Evolutionary conservation across 2,113 vertebrate genomes (phyloP), one percentile per base, ranked within the genome.

Genomic region (Syngnathus scovelli): DNA sequence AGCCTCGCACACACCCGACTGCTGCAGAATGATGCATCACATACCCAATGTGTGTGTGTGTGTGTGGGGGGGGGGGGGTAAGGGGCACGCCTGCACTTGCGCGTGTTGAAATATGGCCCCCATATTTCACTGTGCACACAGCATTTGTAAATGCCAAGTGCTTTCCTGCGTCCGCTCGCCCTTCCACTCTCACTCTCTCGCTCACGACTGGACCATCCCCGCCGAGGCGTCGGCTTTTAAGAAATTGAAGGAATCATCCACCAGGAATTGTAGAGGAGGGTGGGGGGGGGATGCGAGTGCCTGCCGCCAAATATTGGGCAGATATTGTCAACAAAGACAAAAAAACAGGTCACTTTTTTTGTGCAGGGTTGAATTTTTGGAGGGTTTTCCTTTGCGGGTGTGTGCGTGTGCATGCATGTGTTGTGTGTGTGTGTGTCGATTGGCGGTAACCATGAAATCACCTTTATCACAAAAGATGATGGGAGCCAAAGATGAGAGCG

Each of bases 171-270:
- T 75, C 70, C 52, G 54, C 69, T 54, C 66, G 69, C 52, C 52
- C 55, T 27, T 55, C 69, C 61, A 56, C 70, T 49, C 66, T 70
- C 48, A 3, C 48, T 51, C 19, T 0, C 19, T 51, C 48, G 3
- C 63, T 43, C 21, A 13, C 64, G 62, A 85, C 82, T 85, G 84
- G 84, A 85, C 75, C 74, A 55, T 82, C 49, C 79, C 72, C 69
- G 64, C 49, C 15, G 71, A 82, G 74, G 82, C 79, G 77, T 81
- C 33, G 61, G 86, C 85, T 89, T 88, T 90, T 88, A 89, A 85
- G 84, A 89, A 88, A 90, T 86, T 87, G 85, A 88, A 84, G 78
- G 85, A 83, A 82, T 83, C 80, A 86, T 87, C 81, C 76, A 70
- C 36, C 51, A 67, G 36, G 71, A 83, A 73, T 78, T 49, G 60